Base-by-base conservation (phyloP, 2,888 invertebrate species). In the Perizoma flavofasciatum region DNA sequence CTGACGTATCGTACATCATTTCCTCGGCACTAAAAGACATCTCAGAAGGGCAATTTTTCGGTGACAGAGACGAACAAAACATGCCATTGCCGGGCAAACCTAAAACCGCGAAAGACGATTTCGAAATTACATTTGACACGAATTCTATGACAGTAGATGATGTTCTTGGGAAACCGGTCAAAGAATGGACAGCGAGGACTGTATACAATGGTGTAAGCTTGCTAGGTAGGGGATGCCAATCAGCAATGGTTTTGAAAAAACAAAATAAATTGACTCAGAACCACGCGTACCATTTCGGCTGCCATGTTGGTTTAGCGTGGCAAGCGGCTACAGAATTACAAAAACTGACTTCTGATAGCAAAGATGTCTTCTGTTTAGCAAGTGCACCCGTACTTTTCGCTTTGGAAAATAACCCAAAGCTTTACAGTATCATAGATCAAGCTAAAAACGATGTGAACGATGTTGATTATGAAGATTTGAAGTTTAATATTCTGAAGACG, bases 371-470 rank as follows among this genome's bases (percentile, higher is more conserved):
- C 75, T 95, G 94, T 79, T 85, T 97, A 53, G 95, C 97, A 4
- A 96, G 96, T 67, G 97, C 97, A 0, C 98, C 98, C 0, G 95
- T 97, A 0, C 92, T 97, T 59, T 97, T 97, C 65, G 96, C 97
- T 69, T 86, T 97, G 44, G 95, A 97, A 81, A 93, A 95, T 52
- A 96, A 97, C 77, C 95, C 96, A 0, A 93, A 93, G 11, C 81
- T 97, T 49, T 96, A 96, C 69, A 91, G 90, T 43, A 79, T 89
- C 0, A 90, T 92, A 59, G 94, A 95, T 71, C 94, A 94, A 78
- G 95, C 95, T 0, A 89, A 93, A 65, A 94, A 94, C 56, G 94
- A 93, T 58, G 94, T 95, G 0, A 93, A 94, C 49, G 93, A 95
- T 73, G 94, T 95, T 0, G 94, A 96, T 78, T 95, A 95, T 73